phyloP scores from a whole-genome alignment of 1,140 invertebrate genomes.

The Drosophila pseudoobscura region DNA sequence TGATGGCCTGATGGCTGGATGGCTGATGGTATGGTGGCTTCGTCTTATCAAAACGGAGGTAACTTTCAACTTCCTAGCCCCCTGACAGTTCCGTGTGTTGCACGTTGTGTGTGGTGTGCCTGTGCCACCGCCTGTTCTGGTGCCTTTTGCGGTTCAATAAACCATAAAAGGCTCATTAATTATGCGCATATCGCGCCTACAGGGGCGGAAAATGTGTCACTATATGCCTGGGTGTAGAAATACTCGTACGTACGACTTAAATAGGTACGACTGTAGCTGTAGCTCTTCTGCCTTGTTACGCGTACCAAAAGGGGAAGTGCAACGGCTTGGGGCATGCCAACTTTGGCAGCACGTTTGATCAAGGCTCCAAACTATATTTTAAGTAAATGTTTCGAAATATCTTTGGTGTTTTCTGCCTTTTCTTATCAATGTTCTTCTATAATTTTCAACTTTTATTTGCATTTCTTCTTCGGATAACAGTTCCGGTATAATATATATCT shows the following conservation, averaged over 20 bases:
- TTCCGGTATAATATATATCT: no score
- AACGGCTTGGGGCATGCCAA: not conserved
- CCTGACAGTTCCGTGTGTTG: conserved; percentile 56
- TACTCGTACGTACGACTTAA: not conserved
- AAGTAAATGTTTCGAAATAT: no score
- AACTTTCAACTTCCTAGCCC: conserved; percentile 51
- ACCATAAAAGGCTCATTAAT: conserved; percentile 83
- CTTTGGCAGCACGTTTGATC: not conserved
- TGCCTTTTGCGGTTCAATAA: conserved; percentile 79
- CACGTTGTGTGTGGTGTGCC: no score
- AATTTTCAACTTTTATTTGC: no score
- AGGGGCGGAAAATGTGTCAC: conserved; percentile 79
- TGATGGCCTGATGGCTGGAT: not conserved
- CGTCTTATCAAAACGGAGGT: conserved; percentile 59
- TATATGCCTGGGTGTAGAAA: conserved; percentile 46
- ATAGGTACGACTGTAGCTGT: conserved; percentile 6
- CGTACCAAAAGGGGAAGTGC: not conserved
- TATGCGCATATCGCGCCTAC: conserved; percentile 83
- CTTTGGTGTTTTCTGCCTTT: no score
- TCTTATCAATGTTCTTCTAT: no score
- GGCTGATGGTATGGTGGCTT: conserved; percentile 8
- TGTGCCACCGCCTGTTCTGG: conserved; percentile 26
- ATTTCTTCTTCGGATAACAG: no score
- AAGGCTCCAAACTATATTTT: no score
- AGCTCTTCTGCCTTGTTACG: conserved; percentile 25